Conservation (phyloP, 1,140 invertebrate species). For the Aphelinus certus region DNA sequence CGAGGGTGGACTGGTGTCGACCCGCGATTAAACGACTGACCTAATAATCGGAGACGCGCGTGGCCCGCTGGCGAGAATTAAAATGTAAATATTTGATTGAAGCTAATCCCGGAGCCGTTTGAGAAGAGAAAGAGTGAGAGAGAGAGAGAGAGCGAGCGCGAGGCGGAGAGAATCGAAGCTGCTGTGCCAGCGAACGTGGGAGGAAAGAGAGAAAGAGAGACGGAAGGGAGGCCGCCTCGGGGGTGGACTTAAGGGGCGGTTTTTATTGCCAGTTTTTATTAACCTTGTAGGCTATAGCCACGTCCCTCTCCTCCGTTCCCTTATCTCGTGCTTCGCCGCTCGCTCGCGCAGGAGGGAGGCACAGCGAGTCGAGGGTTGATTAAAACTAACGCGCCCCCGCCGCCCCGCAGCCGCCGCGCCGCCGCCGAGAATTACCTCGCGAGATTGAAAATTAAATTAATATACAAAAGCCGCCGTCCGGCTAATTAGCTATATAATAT, state of each 20-base stretch:
- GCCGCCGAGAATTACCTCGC: slow-evolving; percentile 63
- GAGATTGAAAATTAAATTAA: slow-evolving; percentile 69
- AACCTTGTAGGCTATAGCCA: slow-evolving; percentile 60
- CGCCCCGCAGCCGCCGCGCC: slow-evolving; percentile 51
- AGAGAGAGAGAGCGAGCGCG: slow-evolving; percentile 36
- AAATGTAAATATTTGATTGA: slow-evolving; percentile 64
- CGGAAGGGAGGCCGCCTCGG: slow-evolving; percentile 43
- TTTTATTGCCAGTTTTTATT: slow-evolving; percentile 68
- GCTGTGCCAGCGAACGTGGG: background rate
- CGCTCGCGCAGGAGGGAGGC: slow-evolving; percentile 2
- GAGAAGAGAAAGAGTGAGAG: slow-evolving; percentile 43
- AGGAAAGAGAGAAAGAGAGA: slow-evolving; percentile 38
- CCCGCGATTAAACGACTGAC: too few species aligned
- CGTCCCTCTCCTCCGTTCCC: slow-evolving; percentile 38
- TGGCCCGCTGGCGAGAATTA: slow-evolving; percentile 49
- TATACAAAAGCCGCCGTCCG: slow-evolving; percentile 60
- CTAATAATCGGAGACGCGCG: slow-evolving; percentile 1
- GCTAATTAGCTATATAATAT: slow-evolving; percentile 63
- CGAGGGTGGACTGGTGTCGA: too few species aligned
- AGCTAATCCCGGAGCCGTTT: slow-evolving; percentile 51
- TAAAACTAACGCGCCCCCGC: slow-evolving; percentile 43
- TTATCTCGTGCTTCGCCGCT: slow-evolving; percentile 37
- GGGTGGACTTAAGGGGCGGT: slow-evolving; percentile 60
- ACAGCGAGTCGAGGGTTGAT: slow-evolving; percentile 41
- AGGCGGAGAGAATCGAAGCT: slow-evolving; percentile 24